Conservation (phyloP, 2,888 invertebrate genomes). For the Psylliodes chrysocephalus region DNA sequence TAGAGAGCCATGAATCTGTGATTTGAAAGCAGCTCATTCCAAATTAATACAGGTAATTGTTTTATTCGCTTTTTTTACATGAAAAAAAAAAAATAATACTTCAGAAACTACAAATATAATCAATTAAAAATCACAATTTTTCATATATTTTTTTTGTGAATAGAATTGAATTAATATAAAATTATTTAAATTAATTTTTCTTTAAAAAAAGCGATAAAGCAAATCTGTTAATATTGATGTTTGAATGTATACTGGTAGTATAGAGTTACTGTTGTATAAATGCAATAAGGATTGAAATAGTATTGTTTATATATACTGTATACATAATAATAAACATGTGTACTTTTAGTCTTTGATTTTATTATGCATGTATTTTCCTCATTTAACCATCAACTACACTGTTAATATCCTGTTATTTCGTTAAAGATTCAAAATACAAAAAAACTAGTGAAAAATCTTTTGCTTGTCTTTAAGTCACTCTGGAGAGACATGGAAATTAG, state of each 20-base stretch:
- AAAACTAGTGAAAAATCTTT: no score
- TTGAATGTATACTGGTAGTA: conserved; percentile 44
- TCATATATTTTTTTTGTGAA: no score
- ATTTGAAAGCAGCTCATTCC: conserved; percentile 48
- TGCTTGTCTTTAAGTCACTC: no score
- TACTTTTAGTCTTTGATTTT: conserved; percentile 23
- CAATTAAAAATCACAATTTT: no score
- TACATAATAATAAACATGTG: conserved; percentile 32
- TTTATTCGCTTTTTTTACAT: conserved; percentile 17
- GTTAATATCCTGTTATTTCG: no score
- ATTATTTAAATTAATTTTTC: neutral
- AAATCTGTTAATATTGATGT: conserved; percentile 39
- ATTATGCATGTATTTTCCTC: no score
- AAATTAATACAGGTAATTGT: conserved; percentile 34
- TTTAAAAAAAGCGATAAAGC: conserved; percentile 15
- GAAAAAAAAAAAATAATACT: no score
- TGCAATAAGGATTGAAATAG: conserved; percentile 48
- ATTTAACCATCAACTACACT: no score
- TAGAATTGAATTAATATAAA: neutral
- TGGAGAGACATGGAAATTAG: no score
- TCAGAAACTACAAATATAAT: no score
- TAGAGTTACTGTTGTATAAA: conserved; percentile 43
- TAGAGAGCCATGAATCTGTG: conserved; percentile 41
- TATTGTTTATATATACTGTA: conserved; percentile 31
- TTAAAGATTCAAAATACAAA: no score